phyloP scores from a whole-genome alignment of 1,140 invertebrate genomes.

The Zaprionus inermis region DNA sequence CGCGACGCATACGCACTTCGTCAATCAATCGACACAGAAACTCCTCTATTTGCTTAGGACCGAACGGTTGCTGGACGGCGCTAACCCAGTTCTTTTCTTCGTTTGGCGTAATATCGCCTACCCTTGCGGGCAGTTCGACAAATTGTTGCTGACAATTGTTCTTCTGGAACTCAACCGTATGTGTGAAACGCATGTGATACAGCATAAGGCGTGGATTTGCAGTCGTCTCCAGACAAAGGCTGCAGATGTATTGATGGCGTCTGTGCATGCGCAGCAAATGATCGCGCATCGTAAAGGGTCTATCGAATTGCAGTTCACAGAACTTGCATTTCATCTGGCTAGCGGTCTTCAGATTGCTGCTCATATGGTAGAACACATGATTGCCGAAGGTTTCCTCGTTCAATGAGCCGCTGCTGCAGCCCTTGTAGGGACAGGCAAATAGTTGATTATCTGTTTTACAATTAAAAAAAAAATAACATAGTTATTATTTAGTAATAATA shows the following conservation, averaged over 20 bases:
- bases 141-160: conserved; percentile 35
- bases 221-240: conserved; percentile 57
- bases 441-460: conserved; percentile 38
- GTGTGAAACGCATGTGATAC: conserved; percentile 35
- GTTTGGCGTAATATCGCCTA: not conserved
- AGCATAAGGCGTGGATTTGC: conserved; percentile 42
- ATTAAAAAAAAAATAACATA: not conserved
- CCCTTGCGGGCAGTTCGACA: conserved; percentile 10
- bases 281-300: conserved; percentile 9
- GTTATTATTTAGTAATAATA: too few species aligned
- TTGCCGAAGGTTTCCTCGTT: conserved; percentile 38
- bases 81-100: conserved; percentile 13
- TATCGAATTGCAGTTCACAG: conserved; percentile 11
- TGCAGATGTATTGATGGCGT: conserved; percentile 50
- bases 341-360: conserved; percentile 11
- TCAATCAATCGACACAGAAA: conserved; percentile 28
- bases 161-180: conserved; percentile 13
- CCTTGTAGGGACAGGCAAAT: conserved; percentile 49
- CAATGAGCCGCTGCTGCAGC: conserved; percentile 40
- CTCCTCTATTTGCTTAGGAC: conserved; percentile 26
- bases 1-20: conserved; percentile 29
- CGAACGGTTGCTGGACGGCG: conserved; percentile 43
- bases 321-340: conserved; percentile 43
- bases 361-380: conserved; percentile 54
- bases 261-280: conserved; percentile 50